These are phyloP conservation scores for human DNA, from an alignment of 2,113 vertebrate genomes.

Conservation along the genomic window DNA sequence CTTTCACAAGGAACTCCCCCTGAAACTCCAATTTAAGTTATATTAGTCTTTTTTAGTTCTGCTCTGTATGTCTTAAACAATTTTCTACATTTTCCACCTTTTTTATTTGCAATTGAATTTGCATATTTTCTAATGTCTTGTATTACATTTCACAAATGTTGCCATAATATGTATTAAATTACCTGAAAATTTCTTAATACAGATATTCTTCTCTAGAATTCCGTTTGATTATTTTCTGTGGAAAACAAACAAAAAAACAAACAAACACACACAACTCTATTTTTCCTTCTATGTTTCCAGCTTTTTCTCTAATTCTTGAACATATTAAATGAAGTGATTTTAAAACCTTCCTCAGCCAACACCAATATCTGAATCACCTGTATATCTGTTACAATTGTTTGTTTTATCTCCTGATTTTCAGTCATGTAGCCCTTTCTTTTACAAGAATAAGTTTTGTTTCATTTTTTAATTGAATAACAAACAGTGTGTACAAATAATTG, in stretches of 20 bases:
- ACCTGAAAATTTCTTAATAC: background rate
- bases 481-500: background rate
- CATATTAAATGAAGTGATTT: background rate
- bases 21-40: background rate
- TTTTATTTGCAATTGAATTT: background rate
- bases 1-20: background rate
- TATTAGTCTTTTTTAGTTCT: background rate
- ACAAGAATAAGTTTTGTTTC: background rate
- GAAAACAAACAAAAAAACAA: background rate
- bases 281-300: background rate
- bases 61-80: background rate
- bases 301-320: background rate
- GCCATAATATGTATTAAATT: background rate
- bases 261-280: background rate
- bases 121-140: background rate
- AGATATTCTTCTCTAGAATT: background rate
- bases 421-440: background rate
- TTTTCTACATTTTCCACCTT: background rate
- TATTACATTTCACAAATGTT: background rate
- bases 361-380: background rate
- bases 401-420: background rate
- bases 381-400: background rate
- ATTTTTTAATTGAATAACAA: background rate
- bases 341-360: background rate
- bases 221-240: background rate